These are phyloP conservation scores for Mellivora capensis DNA, from an alignment of 2,113 vertebrate species.

Conservation along the genomic window DNA sequence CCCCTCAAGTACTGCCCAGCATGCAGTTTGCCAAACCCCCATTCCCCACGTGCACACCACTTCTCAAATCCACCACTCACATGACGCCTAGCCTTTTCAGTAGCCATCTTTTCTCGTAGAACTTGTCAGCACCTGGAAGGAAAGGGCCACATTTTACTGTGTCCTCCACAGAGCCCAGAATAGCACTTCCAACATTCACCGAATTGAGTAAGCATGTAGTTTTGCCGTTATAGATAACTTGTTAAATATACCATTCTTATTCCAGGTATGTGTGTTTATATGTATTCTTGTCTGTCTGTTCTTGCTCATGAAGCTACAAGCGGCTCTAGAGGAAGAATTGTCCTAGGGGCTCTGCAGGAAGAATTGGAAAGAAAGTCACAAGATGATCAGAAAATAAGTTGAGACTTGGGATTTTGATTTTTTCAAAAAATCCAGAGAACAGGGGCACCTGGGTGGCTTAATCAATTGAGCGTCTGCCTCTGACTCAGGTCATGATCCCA, in stretches of 20 bases:
- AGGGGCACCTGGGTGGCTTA: too few relatives aligned
- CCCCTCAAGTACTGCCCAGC: background rate
- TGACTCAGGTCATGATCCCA: too few relatives aligned
- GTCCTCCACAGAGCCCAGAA: background rate
- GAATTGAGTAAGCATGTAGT: constrained; percentile 46
- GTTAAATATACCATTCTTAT: constrained; percentile 50
- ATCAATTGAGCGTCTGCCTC: too few relatives aligned
- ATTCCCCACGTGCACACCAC: too few relatives aligned
- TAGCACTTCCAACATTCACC: constrained; percentile 8
- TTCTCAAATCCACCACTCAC: background rate
- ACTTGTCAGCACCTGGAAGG: constrained; percentile 14
- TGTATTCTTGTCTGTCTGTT: constrained; percentile 14
- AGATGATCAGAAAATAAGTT: constrained; percentile 31
- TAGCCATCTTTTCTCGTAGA: constrained; percentile 17
- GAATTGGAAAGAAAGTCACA: constrained; percentile 27
- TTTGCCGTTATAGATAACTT: constrained; percentile 56
- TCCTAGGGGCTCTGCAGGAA: background rate
- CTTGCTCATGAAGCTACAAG: constrained; percentile 43
- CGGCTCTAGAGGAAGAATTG: background rate
- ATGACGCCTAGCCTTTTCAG: background rate
- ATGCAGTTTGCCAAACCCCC: background rate
- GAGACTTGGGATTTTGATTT: constrained; percentile 14
- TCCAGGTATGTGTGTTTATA: background rate
- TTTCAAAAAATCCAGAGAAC: background rate
- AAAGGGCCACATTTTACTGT: constrained; percentile 15